Conservation (phyloP, 2,888 invertebrate species). For the Drosophila buzzatii region DNA sequence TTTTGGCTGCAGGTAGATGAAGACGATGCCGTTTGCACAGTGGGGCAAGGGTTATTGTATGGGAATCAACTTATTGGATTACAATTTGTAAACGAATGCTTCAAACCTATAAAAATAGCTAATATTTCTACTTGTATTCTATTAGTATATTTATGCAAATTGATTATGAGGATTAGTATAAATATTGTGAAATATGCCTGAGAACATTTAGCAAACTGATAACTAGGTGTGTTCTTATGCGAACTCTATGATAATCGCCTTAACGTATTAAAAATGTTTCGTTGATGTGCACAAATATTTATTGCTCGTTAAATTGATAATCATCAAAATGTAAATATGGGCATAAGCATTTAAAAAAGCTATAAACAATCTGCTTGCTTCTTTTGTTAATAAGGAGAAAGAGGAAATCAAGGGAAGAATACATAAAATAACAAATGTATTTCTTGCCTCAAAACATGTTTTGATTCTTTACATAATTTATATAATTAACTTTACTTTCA, state of each 20-base stretch:
- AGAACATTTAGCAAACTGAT: not conserved
- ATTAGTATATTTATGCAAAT: not conserved
- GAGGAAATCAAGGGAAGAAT: not conserved
- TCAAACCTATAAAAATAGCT: not conserved
- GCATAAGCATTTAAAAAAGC: not conserved
- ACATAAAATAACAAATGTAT: not conserved
- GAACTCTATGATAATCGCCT: constrained; percentile 20
- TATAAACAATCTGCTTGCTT: not conserved
- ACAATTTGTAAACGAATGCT: constrained; percentile 7
- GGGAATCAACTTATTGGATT: constrained; percentile 26
- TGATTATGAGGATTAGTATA: not conserved
- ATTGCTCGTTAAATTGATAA: constrained; percentile 7
- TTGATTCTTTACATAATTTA: not conserved
- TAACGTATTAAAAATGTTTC: constrained; percentile 24
- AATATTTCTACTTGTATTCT: not conserved
- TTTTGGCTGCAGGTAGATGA: constrained; percentile 78
- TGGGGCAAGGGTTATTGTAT: constrained; percentile 23
- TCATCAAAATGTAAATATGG: constrained; percentile 17
- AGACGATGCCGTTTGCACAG: constrained; percentile 61
- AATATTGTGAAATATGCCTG: constrained; percentile 4
- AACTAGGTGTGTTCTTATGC: not conserved
- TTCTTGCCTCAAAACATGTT: not conserved
- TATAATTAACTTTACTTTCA: not conserved
- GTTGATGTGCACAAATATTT: constrained; percentile 1
- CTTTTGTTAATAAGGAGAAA: not conserved